Evolutionary conservation across 2,113 vertebrate genomes (phyloP), one percentile per base, ranked within the genome.

Genomic region (Scalopus aquaticus): DNA sequence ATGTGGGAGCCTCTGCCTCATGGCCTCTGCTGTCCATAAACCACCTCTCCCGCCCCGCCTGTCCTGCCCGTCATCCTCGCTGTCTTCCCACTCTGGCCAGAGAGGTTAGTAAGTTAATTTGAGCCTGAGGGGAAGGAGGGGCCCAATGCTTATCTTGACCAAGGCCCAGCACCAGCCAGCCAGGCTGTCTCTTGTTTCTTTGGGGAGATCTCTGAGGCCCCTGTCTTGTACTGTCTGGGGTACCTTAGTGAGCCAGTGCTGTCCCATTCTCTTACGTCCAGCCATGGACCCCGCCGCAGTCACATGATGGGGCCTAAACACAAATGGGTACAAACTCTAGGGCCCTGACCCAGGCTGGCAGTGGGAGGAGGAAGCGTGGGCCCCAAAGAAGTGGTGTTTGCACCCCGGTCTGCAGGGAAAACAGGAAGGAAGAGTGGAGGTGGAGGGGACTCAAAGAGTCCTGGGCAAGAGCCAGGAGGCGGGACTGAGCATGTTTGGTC

Each of bases 21-120:
- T 79, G 58, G 82, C 64, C 26, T 81, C 58, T 85, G 37, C 78
- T 81, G 64, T 60, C 94, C 88, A 26, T 0, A 20, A n/a, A 69
- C 39, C 24, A 73, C 62, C 54, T 81, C 60, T 67, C 64, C 42
- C 3, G 0, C 35, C 28, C 46, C 37, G 51, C 67, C n/a, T 67
- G 46, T 39, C 58, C 58, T 67, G 76, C n/a, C n/a, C n/a, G n/a
- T n/a, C n/a, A 60, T 20, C 60, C 64, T 90, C 2, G 12, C 1
- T 7, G 70, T 73, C 80, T 88, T 54, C 19, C 62, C 49, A 10
- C 65, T 88, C 73, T 93, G 49, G 77, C 69, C 60, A 39, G 54
- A 60, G 72, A 70, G 44, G 8, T 90, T n/a, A 72, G 32, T 2
- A 30, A 76, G 46, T 88, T 49, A n/a, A 69, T 85, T 39, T 30